phyloP scores from a whole-genome alignment of 2,797 vertebrate species.

The Epinephelus coioides region DNA sequence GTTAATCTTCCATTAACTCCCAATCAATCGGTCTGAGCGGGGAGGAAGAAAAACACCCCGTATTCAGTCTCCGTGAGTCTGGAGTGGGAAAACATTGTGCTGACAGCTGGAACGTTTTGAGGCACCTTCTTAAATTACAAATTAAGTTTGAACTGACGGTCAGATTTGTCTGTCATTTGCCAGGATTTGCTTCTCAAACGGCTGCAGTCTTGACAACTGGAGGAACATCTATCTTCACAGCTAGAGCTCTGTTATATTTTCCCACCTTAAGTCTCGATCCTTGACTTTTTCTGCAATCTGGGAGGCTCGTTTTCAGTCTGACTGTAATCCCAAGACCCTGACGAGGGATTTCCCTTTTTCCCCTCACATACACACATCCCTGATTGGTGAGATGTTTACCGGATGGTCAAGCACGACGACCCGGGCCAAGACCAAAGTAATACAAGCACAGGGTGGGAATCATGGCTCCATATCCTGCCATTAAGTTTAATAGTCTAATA shows the following conservation, averaged over 20 bases:
- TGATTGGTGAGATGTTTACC: slow-evolving; percentile 25
- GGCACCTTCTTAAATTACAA: slow-evolving; percentile 61
- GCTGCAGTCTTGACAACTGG: slow-evolving; percentile 7
- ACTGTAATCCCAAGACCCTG: slow-evolving; percentile 32
- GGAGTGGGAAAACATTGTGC: slow-evolving; percentile 31
- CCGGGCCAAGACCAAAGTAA: slow-evolving; percentile 41
- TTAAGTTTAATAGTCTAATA: slow-evolving; percentile 57
- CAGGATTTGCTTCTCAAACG: slow-evolving; percentile 21
- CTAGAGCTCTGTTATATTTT: slow-evolving; percentile 12
- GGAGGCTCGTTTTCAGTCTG: slow-evolving; percentile 17
- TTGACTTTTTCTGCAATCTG: slow-evolving; percentile 38
- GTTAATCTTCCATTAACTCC: slow-evolving; percentile 58
- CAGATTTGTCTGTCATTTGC: slow-evolving; percentile 27
- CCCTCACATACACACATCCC: background rate
- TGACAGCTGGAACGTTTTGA: slow-evolving; percentile 61
- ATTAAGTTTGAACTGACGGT: slow-evolving; percentile 49
- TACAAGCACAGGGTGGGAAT: slow-evolving; percentile 33
- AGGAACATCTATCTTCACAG: slow-evolving; percentile 27
- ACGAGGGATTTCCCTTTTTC: slow-evolving; percentile 32
- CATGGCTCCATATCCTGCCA: slow-evolving; percentile 46
- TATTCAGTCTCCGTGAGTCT: slow-evolving; percentile 29
- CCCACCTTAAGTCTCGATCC: slow-evolving; percentile 34
- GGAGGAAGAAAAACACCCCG: slow-evolving; percentile 23
- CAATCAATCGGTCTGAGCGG: slow-evolving; percentile 39
- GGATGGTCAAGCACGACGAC: slow-evolving; percentile 26